phyloP scores from a whole-genome alignment of 2,113 vertebrate species.

The Camarhynchus parvulus region DNA sequence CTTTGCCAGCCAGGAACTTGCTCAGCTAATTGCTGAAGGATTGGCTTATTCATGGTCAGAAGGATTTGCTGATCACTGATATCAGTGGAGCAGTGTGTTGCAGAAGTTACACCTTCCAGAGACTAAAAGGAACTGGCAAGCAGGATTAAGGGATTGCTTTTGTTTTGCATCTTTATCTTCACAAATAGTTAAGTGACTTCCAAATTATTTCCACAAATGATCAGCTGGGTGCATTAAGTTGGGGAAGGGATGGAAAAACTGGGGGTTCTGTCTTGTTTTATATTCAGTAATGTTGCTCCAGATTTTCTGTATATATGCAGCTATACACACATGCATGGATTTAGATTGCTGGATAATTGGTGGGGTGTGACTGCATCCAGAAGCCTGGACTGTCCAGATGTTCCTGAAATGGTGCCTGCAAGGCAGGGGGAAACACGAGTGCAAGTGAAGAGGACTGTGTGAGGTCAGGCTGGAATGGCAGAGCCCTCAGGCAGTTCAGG shows the following conservation, averaged over 20 bases:
- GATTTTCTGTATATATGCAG: neutral
- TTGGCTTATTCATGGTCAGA: neutral
- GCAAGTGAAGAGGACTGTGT: neutral
- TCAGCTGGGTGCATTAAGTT: neutral
- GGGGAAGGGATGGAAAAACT: neutral
- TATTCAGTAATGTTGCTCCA: neutral
- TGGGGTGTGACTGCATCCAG: neutral
- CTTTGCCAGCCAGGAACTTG: neutral
- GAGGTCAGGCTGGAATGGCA: neutral
- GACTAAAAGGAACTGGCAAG: neutral
- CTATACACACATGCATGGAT: conserved; percentile 20
- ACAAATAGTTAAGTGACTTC: neutral
- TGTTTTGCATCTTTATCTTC: neutral
- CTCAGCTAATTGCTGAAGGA: conserved; percentile 1
- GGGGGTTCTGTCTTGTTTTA: neutral
- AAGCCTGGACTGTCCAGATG: neutral
- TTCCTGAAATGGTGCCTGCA: neutral
- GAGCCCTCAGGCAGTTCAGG: neutral
- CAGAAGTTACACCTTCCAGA: neutral
- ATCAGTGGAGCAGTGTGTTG: neutral
- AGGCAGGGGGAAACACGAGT: neutral
- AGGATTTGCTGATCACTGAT: neutral
- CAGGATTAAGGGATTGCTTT: neutral
- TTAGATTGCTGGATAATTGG: neutral
- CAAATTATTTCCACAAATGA: neutral